These are phyloP conservation scores for Spheniscus humboldti DNA, from an alignment of 2,797 vertebrate species.

Conservation along the genomic window DNA sequence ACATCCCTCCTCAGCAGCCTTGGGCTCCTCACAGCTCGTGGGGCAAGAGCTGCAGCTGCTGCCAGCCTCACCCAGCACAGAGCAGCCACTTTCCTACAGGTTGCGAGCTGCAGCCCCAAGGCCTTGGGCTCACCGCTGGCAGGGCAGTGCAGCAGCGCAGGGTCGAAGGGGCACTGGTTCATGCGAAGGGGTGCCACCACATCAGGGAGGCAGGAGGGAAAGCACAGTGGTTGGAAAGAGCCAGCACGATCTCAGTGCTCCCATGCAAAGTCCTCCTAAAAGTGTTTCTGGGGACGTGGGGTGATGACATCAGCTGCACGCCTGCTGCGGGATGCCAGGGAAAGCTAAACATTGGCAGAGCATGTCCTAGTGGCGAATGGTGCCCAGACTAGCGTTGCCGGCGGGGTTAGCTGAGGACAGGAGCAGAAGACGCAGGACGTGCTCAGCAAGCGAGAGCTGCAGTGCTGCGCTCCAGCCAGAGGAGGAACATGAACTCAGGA, in stretches of 20 bases:
- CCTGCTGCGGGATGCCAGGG: neutral
- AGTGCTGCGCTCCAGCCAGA: conserved; percentile 49
- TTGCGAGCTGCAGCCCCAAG: neutral
- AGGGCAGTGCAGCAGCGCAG: fast-evolving
- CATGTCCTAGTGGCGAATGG: neutral
- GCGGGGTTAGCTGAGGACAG: conserved; percentile 48
- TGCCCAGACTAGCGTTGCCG: neutral
- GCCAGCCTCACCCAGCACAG: fast-evolving
- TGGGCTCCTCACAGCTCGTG: neutral
- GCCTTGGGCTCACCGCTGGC: fast-evolving
- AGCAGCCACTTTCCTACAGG: fast-evolving
- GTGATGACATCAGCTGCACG: neutral
- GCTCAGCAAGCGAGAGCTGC: conserved; percentile 22
- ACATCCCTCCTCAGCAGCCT: neutral
- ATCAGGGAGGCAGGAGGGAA: neutral
- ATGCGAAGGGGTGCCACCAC: fast-evolving
- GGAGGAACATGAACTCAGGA: conserved; percentile 36
- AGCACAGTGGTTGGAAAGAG: neutral
- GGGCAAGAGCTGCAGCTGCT: neutral
- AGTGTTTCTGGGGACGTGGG: fast-evolving
- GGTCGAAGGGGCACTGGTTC: neutral
- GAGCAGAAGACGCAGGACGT: conserved; percentile 27
- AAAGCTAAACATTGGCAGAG: neutral
- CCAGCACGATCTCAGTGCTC: fast-evolving
- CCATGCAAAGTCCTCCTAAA: neutral